Conservation (phyloP, 2,113 vertebrate species). For the Lophochroa leadbeateri region DNA sequence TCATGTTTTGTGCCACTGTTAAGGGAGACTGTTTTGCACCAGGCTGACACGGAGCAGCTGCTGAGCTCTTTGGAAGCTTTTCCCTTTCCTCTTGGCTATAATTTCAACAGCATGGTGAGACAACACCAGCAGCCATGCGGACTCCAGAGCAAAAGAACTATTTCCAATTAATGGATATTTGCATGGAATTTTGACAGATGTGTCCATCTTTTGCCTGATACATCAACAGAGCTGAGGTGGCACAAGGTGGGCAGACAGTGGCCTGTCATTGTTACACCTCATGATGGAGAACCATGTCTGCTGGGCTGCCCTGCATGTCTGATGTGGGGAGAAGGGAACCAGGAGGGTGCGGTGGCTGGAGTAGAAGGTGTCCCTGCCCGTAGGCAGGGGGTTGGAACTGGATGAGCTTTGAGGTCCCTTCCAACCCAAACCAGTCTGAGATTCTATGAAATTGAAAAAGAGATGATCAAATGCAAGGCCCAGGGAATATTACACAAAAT, state of each 20-base stretch:
- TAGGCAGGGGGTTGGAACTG: background rate
- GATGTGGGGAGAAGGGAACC: background rate
- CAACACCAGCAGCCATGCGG: background rate
- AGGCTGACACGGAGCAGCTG: slow-evolving; percentile 52
- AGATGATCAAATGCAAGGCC: background rate
- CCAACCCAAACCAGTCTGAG: background rate
- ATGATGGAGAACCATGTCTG: background rate
- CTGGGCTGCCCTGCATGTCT: background rate
- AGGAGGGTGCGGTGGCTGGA: background rate
- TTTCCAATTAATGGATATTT: background rate
- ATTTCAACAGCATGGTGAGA: background rate
- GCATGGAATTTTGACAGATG: background rate
- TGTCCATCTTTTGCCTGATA: background rate
- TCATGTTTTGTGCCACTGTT: background rate
- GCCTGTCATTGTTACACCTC: background rate
- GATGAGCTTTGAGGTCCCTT: background rate
- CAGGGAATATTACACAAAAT: background rate
- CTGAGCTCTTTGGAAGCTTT: background rate
- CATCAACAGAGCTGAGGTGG: background rate
- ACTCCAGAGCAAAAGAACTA: background rate
- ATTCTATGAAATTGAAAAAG: background rate
- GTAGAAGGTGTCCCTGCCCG: background rate
- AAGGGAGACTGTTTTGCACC: slow-evolving; percentile 20
- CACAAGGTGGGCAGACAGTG: background rate
- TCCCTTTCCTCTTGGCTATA: background rate